These are phyloP conservation scores for Sinonovacula constricta DNA, from an alignment of 1,140 invertebrate genomes.

Conservation along the genomic window DNA sequence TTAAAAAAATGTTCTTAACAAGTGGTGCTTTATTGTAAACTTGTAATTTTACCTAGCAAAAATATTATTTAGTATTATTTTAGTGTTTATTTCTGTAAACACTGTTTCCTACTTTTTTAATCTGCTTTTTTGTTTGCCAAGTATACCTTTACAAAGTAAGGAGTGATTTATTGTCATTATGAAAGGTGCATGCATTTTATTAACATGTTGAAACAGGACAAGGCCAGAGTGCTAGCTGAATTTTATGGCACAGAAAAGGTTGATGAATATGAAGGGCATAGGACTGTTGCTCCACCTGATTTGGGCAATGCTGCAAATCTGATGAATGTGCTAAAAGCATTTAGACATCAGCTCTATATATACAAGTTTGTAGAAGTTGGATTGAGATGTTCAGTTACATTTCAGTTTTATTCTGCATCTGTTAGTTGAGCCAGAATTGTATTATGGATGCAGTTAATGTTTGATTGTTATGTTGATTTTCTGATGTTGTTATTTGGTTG, in stretches of 20 bases:
- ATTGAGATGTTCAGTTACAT: no score
- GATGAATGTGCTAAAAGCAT: background rate
- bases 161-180: background rate
- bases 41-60: background rate
- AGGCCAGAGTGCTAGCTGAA: background rate
- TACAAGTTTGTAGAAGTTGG: slow-evolving; percentile 10
- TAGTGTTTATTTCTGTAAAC: background rate
- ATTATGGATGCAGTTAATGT: no score
- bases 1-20: background rate
- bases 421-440: no score
- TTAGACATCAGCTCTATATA: slow-evolving; percentile 19
- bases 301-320: background rate
- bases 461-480: no score
- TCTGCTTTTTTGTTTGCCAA: background rate
- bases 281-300: background rate
- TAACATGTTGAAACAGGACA: no score
- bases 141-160: background rate
- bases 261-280: background rate
- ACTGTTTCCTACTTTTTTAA: background rate
- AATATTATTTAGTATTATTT: background rate
- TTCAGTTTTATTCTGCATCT: no score
- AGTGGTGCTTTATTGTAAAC: background rate
- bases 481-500: no score
- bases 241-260: slow-evolving; percentile 19
- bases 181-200: background rate